These are phyloP conservation scores for Spilarctia lutea DNA, from an alignment of 2,888 invertebrate species.

Conservation along the genomic window DNA sequence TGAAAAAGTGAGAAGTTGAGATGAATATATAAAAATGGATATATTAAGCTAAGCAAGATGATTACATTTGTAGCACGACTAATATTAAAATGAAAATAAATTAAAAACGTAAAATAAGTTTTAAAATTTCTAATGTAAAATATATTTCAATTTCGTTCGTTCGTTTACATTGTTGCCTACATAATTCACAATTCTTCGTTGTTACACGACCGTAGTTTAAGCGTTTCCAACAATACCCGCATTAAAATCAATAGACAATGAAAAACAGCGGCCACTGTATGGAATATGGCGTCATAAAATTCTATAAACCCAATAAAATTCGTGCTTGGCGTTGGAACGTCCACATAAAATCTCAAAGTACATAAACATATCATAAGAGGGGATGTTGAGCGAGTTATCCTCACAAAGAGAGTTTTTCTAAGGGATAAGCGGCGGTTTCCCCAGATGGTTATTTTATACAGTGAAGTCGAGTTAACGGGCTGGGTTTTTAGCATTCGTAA, in stretches of 20 bases:
- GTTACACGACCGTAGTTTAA: constrained; percentile 63
- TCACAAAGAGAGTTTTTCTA: constrained; percentile 83
- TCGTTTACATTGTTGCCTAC: background rate
- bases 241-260: constrained; percentile 84
- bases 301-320: constrained; percentile 86
- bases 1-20: too few relatives aligned
- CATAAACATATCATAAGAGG: constrained; percentile 87
- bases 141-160: background rate
- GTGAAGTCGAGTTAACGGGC: constrained; percentile 79
- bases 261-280: constrained; percentile 82
- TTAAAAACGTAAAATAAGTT: background rate
- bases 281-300: constrained; percentile 83
- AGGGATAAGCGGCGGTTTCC: constrained; percentile 81
- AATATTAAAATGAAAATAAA: background rate
- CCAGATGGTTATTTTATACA: constrained; percentile 86
- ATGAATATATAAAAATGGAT: too few relatives aligned
- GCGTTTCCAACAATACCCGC: constrained; percentile 52
- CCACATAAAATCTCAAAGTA: constrained; percentile 86
- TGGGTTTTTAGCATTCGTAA: constrained; percentile 57
- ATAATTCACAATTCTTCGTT: constrained; percentile 37
- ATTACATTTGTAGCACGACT: background rate
- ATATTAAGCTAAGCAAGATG: background rate
- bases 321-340: constrained; percentile 85
- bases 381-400: constrained; percentile 81
- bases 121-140: background rate